Evolutionary conservation across 2,888 invertebrate genomes (phyloP), one percentile per base, ranked within the genome.

Genomic region (Rhabditophanes sp.): DNA sequence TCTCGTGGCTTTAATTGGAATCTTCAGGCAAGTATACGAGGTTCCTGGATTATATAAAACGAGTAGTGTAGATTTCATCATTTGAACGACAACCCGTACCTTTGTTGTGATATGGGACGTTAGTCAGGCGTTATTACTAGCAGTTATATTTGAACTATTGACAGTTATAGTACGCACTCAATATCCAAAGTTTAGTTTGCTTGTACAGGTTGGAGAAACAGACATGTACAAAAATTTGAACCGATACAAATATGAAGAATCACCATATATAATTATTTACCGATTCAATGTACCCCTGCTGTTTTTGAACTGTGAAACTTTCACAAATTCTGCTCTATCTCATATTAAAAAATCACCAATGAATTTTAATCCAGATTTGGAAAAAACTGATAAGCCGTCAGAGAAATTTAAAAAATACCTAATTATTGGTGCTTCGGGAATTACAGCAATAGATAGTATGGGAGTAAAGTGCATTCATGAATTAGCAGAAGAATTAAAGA

Each of bases 61-160:
- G 23, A 82, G 81, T 45, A 76, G 75, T 53, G 68, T 78, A 52
- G 85, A 87, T 60, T 82, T 78, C 1, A 53, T 75, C 0, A 77
- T 82, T 8, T 87, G 83, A 83, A 61, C 80, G 2, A 69, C 75
- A 3, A 80, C 83, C 0, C 84, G 82, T 65, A 46, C 76, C 2
- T 72, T 75, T 0, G 82, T 82, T 0, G 69, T 80, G 9, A 52
- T 80, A 14, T 65, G 82, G 30, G 80, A 82, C 25, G 36, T 38
- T 6, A 27, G 25, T 11, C 30, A 39, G 34, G 53, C 85, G 0
- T 70, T 87, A 2, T 72, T 75, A 1, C 74, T 77, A 0, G 83
- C 84, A 2, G 73, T 83, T 3, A 56, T 76, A n/a, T 67, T 80
- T 9, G 80, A 80, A n/a, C 67, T 84, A 2, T 67, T 77, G 1